Base-by-base conservation (phyloP, 2,888 invertebrate genomes). In the Zeuzera pyrina region DNA sequence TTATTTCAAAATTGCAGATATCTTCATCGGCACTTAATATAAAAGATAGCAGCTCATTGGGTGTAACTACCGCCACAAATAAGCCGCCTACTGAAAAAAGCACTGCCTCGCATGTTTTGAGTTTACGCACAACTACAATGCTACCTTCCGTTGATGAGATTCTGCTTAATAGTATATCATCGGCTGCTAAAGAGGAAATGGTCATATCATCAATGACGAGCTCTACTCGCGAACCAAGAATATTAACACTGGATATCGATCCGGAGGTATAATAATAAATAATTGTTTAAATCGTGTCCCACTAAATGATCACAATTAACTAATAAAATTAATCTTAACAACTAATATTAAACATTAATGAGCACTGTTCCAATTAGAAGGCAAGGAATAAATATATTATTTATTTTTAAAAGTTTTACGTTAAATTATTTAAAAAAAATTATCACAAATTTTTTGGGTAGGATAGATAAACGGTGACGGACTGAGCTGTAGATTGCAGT, bases 211-310 rank as follows among this genome's bases (percentile, higher is more conserved):
- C 77, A 57, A 79, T 81, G 71, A 74, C 64, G 52, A 83, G 73
- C 61, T 76, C 83, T 48, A 84, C 81, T 72, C 64, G 58, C 57
- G 76, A 81, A 77, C 79, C 83, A 61, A 81, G 74, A 76, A 81
- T 83, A 77, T 83, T 86, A 76, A 86, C 86, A 66, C 71, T 86
- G 69, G 84, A 86, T 71, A 85, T 86, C 61, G 86, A 87, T 83
- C 85, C 86, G 65, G 81, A 86, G 86, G 87, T 87, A 85, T 85
- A 76, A 63, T 67, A 45, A 69, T n/a, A n/a, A n/a, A n/a, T n/a
- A 10, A 25, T 25, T 25, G 5, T 25, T 25, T 25, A 25, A 25
- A 12, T 12, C 25, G 12, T 25, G 25, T 25, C 25, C 13, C 15
- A 13, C 12, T 33, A 27, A 21, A 27, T 15, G 15, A n/a, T 14